Percentiles rank a stretch among this genome's conserved stretches.
Evolutionary conservation across 1,140 invertebrate species (phyloP).

Genomic region (Holcopasites calliopsidis): DNA sequence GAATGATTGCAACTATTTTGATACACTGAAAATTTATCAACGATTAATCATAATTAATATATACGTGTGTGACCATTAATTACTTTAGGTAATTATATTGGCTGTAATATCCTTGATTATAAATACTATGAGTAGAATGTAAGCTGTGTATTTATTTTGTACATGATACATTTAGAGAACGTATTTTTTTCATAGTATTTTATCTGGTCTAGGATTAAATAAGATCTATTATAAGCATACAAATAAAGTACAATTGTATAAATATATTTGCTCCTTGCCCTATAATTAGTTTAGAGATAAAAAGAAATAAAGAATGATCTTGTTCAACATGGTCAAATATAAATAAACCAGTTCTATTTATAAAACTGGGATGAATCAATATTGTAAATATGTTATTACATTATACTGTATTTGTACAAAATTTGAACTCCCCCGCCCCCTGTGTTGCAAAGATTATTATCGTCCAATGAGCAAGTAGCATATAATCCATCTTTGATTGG

Average conservation of each 20-base stretch:
- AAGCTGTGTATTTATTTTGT: not conserved
- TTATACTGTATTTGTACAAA: no score
- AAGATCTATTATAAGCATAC: not conserved
- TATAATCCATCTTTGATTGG: constrained; percentile 4
- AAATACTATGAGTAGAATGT: constrained; percentile 24
- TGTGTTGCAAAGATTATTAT: no score
- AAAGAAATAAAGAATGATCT: not conserved
- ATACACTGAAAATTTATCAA: constrained; percentile 12
- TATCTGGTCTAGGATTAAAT: not conserved
- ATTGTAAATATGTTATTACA: no score
- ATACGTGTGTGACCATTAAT: not conserved
- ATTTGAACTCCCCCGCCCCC: no score
- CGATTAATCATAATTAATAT: not conserved
- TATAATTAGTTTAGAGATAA: not conserved
- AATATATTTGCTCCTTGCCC: not conserved
- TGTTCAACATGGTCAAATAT: no score
- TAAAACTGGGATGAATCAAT: no score
- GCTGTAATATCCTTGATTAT: not conserved
- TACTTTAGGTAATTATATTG: not conserved
- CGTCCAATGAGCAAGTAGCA: no score
- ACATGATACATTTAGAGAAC: not conserved
- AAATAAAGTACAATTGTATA: constrained; percentile 21
- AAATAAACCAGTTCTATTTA: no score
- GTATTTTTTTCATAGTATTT: not conserved
- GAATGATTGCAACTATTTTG: constrained; percentile 3